Percentiles rank a stretch among this genome's conserved stretches.
Conservation (phyloP, 2,797 vertebrate genomes). For the Falco columbarius region DNA sequence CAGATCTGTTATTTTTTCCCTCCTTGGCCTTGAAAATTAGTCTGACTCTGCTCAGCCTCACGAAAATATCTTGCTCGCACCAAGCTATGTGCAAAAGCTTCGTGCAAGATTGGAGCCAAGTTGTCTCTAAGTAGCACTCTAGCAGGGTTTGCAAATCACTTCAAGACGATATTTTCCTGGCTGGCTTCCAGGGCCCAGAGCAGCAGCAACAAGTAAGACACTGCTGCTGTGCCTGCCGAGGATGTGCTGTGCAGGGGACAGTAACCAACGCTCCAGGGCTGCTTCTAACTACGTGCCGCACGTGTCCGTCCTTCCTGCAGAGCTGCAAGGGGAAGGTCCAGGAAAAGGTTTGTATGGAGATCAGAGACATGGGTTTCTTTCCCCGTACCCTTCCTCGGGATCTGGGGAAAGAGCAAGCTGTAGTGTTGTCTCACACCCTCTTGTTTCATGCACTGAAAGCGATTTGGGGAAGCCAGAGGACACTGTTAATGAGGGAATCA, state of each 20-base stretch:
- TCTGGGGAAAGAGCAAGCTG: not conserved
- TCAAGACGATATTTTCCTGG: not conserved
- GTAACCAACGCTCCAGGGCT: not conserved
- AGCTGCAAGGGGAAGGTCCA: not conserved
- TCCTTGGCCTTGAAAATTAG: not conserved
- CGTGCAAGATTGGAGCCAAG: not conserved
- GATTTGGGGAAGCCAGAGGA: not conserved
- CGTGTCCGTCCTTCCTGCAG: accelerated
- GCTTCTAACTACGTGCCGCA: accelerated
- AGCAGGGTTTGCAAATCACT: not conserved
- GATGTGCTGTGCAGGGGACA: accelerated
- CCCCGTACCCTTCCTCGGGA: not conserved
- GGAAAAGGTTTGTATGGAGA: not conserved
- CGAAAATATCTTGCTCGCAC: not conserved
- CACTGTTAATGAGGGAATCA: not conserved
- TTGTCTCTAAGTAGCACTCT: not conserved
- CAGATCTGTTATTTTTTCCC: not conserved
- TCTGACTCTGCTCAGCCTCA: not conserved
- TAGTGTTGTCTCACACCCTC: not conserved
- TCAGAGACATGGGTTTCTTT: not conserved
- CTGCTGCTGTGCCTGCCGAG: not conserved
- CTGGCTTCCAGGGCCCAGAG: not conserved
- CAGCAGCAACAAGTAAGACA: not conserved
- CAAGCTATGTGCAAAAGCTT: accelerated
- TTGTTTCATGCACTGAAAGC: accelerated